Evolutionary conservation across 2,888 invertebrate species (phyloP), one percentile per base, ranked within the genome.

Genomic region (Neoascia interrupta): DNA sequence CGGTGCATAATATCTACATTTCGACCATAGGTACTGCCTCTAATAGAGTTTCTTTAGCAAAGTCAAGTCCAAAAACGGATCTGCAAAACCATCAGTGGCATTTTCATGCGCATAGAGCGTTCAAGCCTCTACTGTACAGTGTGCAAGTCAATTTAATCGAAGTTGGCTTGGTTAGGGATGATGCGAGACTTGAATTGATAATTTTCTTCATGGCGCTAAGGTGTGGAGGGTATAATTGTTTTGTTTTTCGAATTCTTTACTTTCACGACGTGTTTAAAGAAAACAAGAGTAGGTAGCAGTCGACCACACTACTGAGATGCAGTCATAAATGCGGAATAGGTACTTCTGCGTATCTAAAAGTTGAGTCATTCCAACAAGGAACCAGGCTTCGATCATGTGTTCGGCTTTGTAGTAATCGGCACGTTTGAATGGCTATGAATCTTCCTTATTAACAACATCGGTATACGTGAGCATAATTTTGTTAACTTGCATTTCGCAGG

Each of bases 51-150:
- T 73, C 66, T 53, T 73, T 75, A 51, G 36, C 36, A n/a, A n/a
- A 58, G 31, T 31, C 31, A n/a, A n/a, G 34, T 70, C 70, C 64
- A 58, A 76, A 76, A 76, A 76, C 76, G 76, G 76, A 76, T 76
- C 76, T 45, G 60, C 36, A 43, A 73, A 73, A 43, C 58, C n/a
- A n/a, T n/a, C n/a, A n/a, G n/a, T n/a, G n/a, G n/a, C n/a, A n/a
- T n/a, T n/a, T n/a, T n/a, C n/a, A n/a, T n/a, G n/a, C n/a, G n/a
- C n/a, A n/a, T n/a, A n/a, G 53, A 64, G 43, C 21, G 23, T 18
- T 10, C 34, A 18, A 21, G 15, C 3, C 21, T 13, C 5, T 6
- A 10, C 3, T 37, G 18, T 10, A n/a, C 47, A 45, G n/a, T 58
- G 61, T 63, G 63, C 41, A 63, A 76, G 58, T 76, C 58, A 76